phyloP scores from a whole-genome alignment of 2,797 vertebrate genomes.

The Cynopterus sphinx region DNA sequence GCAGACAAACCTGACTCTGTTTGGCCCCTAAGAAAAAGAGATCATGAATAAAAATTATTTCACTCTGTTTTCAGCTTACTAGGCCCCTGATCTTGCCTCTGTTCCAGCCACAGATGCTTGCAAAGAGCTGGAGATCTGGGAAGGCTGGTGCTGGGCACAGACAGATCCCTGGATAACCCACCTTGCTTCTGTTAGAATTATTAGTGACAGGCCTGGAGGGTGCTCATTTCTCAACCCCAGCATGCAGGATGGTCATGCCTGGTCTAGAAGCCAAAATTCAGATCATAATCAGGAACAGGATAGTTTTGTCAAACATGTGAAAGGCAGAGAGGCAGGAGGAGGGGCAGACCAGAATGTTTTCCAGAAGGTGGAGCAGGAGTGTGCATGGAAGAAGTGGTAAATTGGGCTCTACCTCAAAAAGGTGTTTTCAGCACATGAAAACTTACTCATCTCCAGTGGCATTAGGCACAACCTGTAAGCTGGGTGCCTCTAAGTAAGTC shows the following conservation, averaged over 20 bases:
- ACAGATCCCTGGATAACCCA: not conserved
- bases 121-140: not conserved
- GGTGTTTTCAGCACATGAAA: not conserved
- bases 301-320: not conserved
- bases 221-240: not conserved
- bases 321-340: not conserved
- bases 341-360: not conserved
- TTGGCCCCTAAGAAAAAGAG: not conserved
- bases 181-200: not conserved
- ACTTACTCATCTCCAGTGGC: not conserved
- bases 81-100: not conserved
- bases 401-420: not conserved
- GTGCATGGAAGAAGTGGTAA: not conserved
- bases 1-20: not conserved
- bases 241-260: not conserved
- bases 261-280: not conserved
- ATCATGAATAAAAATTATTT: not conserved
- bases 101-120: not conserved
- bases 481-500: not conserved
- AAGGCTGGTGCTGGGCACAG: rapidly evolving
- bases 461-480: not conserved
- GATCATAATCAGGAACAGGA: not conserved
- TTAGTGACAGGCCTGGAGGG: not conserved
- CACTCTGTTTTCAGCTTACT: not conserved
- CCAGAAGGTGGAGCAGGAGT: not conserved